Base-by-base conservation (phyloP, 1,140 invertebrate species). In the Diploscapter pachys region DNA sequence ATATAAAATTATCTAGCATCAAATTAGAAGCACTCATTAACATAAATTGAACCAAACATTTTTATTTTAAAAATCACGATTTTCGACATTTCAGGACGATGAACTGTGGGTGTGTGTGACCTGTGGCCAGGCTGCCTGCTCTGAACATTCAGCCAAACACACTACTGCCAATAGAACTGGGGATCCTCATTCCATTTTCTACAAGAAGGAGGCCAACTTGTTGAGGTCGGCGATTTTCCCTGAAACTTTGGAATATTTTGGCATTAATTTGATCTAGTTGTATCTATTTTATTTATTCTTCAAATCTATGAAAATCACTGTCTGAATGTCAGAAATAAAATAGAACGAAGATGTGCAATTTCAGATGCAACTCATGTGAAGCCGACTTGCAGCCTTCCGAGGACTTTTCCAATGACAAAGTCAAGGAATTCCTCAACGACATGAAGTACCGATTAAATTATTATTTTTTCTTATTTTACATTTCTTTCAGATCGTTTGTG, bases 291-390 rank as follows among this genome's bases (percentile, higher is more conserved):
- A 31, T 1, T 31, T 31, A 31, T 31, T 31, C 31, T 31, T 31
- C 31, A 31, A 31, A 31, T 31, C 31, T 31, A 8, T 9, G 63
- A 31, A 8, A 65, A 31, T 31, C 0, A 31, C 63, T 50, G 13
- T 9, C 31, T 31, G 31, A 31, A 31, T 0, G 31, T 31, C 31
- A 0, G 31, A 31, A 31, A 31, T 31, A 31, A 31, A 31, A 31
- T 31, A 31, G 31, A 31, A 31, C 31, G 31, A 31, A 31, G 31
- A 31, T 31, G 1, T 31, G 31, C 31, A 31, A 8, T 54, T 68
- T 50, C 66, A 68, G 66, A 50, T 68, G 66, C 51, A 52, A 68
- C 56, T 55, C 66, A 6, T 68, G 66, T 54, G 66, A 68, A n/a
- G 11, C 56, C 5, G 66, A 68, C 8, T 48, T 68, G 48, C 52